Evolutionary conservation across 1,140 invertebrate genomes (phyloP).

Genomic region (Diabrotica virgifera): DNA sequence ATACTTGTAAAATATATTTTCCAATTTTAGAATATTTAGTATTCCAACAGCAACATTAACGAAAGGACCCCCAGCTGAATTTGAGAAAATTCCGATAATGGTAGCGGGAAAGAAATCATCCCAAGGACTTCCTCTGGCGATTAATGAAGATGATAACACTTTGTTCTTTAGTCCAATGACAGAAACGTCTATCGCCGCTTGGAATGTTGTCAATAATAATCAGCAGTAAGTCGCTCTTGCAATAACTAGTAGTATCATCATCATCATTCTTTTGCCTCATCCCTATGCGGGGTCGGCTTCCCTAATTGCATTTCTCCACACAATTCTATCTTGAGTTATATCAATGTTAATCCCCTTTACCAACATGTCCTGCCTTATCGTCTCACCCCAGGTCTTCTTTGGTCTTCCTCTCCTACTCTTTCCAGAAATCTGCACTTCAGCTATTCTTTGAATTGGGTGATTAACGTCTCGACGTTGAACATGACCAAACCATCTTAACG

Average conservation of each 20-base stretch:
- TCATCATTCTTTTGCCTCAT: background rate
- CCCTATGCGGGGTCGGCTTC: no score
- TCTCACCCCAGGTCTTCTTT: no score
- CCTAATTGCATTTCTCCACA: no score
- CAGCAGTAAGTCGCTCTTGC: slow-evolving; percentile 53
- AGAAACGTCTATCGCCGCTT: slow-evolving; percentile 73
- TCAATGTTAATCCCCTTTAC: no score
- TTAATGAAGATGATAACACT: slow-evolving; percentile 65
- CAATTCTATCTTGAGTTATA: no score
- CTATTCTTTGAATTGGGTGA: no score
- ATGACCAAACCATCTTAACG: no score
- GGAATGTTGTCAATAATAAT: slow-evolving; percentile 66
- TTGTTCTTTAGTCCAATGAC: slow-evolving; percentile 71
- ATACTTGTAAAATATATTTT: no score
- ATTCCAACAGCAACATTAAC: slow-evolving; percentile 68
- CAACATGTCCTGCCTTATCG: no score
- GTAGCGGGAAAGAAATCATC: slow-evolving; percentile 78
- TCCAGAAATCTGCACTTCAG: no score
- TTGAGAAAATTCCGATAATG: slow-evolving; percentile 66
- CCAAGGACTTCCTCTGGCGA: slow-evolving; percentile 69
- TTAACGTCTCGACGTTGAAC: no score
- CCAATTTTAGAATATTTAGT: slow-evolving; percentile 62
- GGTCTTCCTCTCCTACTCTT: no score
- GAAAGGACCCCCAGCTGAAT: slow-evolving; percentile 64
- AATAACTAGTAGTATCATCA: background rate